phyloP scores from a whole-genome alignment of 2,113 vertebrate species.

The Lepisosteus osseus region DNA sequence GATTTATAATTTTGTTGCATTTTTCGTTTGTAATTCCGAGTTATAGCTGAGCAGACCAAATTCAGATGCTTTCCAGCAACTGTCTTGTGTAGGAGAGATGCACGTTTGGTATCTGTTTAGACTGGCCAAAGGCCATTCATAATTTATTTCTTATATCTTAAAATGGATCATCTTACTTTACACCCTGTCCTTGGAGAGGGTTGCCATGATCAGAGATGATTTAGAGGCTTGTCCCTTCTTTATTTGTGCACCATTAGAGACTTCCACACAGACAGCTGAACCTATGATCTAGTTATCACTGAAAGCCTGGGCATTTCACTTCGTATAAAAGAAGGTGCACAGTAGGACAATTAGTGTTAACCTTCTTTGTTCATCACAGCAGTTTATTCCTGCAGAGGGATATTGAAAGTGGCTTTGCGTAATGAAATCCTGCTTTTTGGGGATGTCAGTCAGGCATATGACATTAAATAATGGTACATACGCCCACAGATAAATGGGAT shows the following conservation, averaged over 20 bases:
- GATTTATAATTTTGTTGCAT: too few species aligned
- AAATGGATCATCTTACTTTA: conserved; percentile 62
- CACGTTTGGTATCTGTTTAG: conserved; percentile 32
- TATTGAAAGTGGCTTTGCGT: background rate
- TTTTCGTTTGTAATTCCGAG: too few species aligned
- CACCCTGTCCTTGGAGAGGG: conserved; percentile 53
- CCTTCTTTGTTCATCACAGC: background rate
- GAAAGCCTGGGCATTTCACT: too few species aligned
- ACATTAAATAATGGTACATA: background rate
- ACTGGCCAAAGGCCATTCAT: conserved; percentile 58
- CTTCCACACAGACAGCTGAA: background rate
- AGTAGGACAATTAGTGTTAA: background rate
- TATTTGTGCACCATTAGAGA: conserved; percentile 8
- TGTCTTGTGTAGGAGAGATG: conserved; percentile 72
- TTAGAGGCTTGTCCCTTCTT: conserved; percentile 36
- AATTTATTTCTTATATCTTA: conserved; percentile 57
- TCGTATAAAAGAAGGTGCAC: background rate
- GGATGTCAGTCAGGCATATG: background rate
- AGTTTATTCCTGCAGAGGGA: background rate
- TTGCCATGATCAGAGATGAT: conserved; percentile 34
- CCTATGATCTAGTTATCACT: too few species aligned
- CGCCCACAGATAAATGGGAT: background rate
- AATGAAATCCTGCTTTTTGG: background rate
- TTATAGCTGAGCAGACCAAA: too few species aligned
- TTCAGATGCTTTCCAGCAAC: conserved; percentile 3